Conservation (phyloP, 2,888 invertebrate genomes). For the Parelbella ahira region DNA sequence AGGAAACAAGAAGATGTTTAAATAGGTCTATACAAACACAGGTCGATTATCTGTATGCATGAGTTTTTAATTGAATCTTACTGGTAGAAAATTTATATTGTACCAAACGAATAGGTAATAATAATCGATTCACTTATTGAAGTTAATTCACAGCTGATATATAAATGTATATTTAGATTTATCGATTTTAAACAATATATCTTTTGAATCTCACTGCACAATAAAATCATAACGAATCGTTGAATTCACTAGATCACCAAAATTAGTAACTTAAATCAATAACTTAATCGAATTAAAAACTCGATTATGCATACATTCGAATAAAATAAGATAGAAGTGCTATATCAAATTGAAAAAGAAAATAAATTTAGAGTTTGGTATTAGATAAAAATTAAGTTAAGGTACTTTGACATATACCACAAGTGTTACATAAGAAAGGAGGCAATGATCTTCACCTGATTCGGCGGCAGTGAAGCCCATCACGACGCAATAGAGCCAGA, state of each 20-base stretch:
- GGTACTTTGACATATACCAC: conserved; percentile 34
- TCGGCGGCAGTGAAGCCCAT: conserved; percentile 97
- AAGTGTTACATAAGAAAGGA: too few relatives aligned
- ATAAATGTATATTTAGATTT: too few relatives aligned
- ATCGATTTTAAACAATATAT: too few relatives aligned
- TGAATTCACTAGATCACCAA: too few relatives aligned
- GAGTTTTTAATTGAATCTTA: conserved; percentile 18
- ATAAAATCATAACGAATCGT: too few relatives aligned
- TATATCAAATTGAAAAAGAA: conserved; percentile 33
- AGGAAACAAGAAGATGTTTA: conserved; percentile 68
- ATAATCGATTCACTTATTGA: too few relatives aligned
- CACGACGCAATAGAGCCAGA: conserved; percentile 99
- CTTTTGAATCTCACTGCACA: too few relatives aligned
- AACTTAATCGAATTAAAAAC: conserved; percentile 14
- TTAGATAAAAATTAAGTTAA: conserved; percentile 35
- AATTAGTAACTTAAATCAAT: too few relatives aligned
- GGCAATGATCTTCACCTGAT: conserved; percentile 80
- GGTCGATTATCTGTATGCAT: conserved; percentile 19
- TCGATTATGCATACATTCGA: conserved; percentile 14
- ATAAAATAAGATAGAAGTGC: conserved; percentile 31
- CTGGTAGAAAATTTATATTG: too few relatives aligned
- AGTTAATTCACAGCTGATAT: too few relatives aligned
- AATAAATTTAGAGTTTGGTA: conserved; percentile 30
- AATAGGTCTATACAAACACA: conserved; percentile 50
- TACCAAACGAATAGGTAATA: too few relatives aligned